Percentiles rank a stretch among this genome's conserved stretches.
Conservation (phyloP, 2,888 invertebrate species). For the Drepana falcataria region DNA sequence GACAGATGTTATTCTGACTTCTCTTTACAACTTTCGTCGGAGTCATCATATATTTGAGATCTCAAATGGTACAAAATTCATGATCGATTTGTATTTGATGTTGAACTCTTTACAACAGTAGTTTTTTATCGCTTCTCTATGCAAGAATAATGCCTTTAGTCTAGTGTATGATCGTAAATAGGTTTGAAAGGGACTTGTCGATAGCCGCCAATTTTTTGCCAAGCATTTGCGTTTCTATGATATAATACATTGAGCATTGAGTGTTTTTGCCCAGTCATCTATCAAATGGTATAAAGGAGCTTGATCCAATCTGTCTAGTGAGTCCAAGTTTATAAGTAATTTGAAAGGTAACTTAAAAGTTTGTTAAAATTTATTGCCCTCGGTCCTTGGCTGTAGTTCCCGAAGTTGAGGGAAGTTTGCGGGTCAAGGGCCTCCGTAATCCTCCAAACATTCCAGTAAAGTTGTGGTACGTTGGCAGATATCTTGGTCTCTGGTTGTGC, state of each 20-base stretch:
- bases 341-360: conserved; percentile 32
- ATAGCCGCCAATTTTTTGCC: background rate
- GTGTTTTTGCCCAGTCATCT: conserved; percentile 10
- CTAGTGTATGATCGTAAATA: too few relatives aligned
- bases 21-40: too few relatives aligned
- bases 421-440: conserved; percentile 51
- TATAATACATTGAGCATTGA: background rate
- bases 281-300: background rate
- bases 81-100: too few relatives aligned
- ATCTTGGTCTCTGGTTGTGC: background rate
- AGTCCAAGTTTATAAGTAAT: conserved; percentile 15
- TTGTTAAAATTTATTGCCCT: conserved; percentile 49
- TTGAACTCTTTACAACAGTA: too few relatives aligned
- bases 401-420: conserved; percentile 48
- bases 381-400: conserved; percentile 28
- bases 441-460: conserved; percentile 43
- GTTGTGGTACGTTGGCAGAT: conserved; percentile 18
- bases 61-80: too few relatives aligned
- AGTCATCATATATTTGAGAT: too few relatives aligned
- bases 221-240: background rate
- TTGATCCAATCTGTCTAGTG: conserved; percentile 2
- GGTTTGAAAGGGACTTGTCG: background rate
- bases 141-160: too few relatives aligned
- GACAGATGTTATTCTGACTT: too few relatives aligned
- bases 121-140: too few relatives aligned